Conservation (phyloP, 2,797 vertebrate genomes). For the Anguilla anguilla region DNA sequence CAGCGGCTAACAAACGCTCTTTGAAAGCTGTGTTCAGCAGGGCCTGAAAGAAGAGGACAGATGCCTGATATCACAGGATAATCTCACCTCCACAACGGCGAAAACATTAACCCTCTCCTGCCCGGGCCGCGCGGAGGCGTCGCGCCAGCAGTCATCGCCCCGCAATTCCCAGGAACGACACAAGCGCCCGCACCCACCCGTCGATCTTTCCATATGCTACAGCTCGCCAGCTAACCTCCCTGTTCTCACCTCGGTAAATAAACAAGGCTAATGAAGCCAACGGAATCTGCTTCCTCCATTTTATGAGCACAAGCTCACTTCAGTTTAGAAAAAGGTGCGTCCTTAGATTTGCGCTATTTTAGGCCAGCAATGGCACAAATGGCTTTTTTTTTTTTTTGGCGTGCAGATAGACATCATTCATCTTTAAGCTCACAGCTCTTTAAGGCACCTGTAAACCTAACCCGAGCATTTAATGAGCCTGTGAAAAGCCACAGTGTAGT, state of each 20-base stretch:
- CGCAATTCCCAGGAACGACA: neutral
- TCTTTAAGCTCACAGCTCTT: neutral
- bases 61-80: conserved; percentile 50
- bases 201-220: neutral
- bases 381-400: neutral
- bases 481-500: neutral
- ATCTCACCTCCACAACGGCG: conserved; percentile 47
- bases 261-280: conserved; percentile 26
- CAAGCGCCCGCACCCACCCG: neutral
- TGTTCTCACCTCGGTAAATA: conserved; percentile 46
- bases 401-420: conserved; percentile 7
- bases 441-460: conserved; percentile 1
- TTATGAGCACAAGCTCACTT: neutral
- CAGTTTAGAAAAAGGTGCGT: too few relatives aligned
- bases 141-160: neutral
- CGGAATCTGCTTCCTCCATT: neutral
- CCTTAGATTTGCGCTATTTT: neutral
- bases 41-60: conserved; percentile 55
- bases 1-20: conserved; percentile 44
- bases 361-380: neutral
- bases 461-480: neutral
- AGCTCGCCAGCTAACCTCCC: conserved; percentile 2
- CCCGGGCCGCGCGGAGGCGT: neutral
- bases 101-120: conserved; percentile 39
- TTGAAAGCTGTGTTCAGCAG: conserved; percentile 55